These are phyloP conservation scores for Sphecodes monilicornis DNA, from an alignment of 2,888 invertebrate genomes.

Conservation along the genomic window DNA sequence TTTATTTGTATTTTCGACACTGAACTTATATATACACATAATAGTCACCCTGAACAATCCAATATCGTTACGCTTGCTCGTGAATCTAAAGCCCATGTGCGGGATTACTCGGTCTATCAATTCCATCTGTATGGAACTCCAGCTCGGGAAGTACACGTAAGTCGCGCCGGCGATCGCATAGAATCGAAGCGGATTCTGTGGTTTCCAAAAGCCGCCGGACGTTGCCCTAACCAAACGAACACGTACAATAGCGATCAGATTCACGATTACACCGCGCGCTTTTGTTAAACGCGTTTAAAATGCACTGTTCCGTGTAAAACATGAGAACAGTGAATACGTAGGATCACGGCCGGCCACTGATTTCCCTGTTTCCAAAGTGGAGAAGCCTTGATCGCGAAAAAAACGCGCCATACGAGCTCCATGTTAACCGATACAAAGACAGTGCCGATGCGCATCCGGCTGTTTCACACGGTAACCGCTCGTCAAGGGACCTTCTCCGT, in stretches of 20 bases:
- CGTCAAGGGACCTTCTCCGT: background rate
- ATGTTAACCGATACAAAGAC: slow-evolving; percentile 50
- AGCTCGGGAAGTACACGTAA: slow-evolving; percentile 72
- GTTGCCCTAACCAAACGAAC: slow-evolving; percentile 52
- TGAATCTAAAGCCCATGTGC: slow-evolving; percentile 71
- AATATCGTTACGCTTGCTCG: slow-evolving; percentile 76
- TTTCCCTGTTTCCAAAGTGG: slow-evolving; percentile 48
- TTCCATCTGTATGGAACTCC: slow-evolving; percentile 72
- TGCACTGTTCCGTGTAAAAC: slow-evolving; percentile 12
- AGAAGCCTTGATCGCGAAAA: slow-evolving; percentile 53
- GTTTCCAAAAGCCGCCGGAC: slow-evolving; percentile 57
- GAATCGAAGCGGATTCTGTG: slow-evolving; percentile 71
- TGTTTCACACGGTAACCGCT: background rate
- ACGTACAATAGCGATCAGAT: slow-evolving; percentile 16
- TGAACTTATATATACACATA: slow-evolving; percentile 66
- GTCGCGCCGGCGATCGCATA: slow-evolving; percentile 75
- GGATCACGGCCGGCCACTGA: slow-evolving; percentile 61
- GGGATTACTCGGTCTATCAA: slow-evolving; percentile 73
- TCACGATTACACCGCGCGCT: background rate
- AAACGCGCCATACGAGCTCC: slow-evolving; percentile 17
- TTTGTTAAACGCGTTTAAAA: background rate
- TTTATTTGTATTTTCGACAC: slow-evolving; percentile 67
- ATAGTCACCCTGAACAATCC: slow-evolving; percentile 77
- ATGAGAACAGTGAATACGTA: slow-evolving; percentile 25
- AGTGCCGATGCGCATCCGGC: slow-evolving; percentile 14